Evolutionary conservation across 1,140 invertebrate species (phyloP).

Genomic region (Pseudomyrmex sp.): DNA sequence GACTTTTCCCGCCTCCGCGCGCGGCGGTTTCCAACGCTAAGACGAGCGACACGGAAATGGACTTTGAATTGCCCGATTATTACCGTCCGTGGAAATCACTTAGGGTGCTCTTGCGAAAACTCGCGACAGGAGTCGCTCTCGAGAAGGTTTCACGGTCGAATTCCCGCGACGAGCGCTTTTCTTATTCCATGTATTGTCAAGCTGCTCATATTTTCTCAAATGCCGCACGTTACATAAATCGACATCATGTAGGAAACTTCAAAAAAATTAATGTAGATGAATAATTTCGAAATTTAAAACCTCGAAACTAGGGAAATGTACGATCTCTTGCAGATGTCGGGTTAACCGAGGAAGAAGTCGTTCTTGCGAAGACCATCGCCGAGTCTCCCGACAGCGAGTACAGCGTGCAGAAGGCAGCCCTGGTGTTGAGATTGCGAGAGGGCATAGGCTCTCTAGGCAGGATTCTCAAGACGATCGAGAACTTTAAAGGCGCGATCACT

Average conservation of each 20-base stretch:
- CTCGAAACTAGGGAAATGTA: not conserved
- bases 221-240: conserved; percentile 2
- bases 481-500: conserved; percentile 93
- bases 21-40: conserved; percentile 2
- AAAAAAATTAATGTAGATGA: not conserved
- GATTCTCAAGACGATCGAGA: conserved; percentile 96
- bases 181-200: not conserved
- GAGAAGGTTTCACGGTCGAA: not conserved
- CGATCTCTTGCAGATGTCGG: conserved; percentile 87
- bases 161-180: not conserved
- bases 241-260: not conserved
- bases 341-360: conserved; percentile 95
- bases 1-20: conserved; percentile 50
- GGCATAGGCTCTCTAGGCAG: conserved; percentile 94
- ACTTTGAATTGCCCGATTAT: conserved; percentile 79
- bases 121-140: not conserved
- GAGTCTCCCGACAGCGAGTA: conserved; percentile 91
- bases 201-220: not conserved
- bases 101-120: conserved; percentile 22
- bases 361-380: conserved; percentile 91
- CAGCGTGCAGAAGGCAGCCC: conserved; percentile 89
- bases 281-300: conserved; percentile 7
- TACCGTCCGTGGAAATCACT: conserved; percentile 56
- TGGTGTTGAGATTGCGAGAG: conserved; percentile 94
- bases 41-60: conserved; percentile 76